Evolutionary conservation across 2,113 vertebrate species (phyloP), one percentile per base, ranked within the genome.

Genomic region (Turnix velox): DNA sequence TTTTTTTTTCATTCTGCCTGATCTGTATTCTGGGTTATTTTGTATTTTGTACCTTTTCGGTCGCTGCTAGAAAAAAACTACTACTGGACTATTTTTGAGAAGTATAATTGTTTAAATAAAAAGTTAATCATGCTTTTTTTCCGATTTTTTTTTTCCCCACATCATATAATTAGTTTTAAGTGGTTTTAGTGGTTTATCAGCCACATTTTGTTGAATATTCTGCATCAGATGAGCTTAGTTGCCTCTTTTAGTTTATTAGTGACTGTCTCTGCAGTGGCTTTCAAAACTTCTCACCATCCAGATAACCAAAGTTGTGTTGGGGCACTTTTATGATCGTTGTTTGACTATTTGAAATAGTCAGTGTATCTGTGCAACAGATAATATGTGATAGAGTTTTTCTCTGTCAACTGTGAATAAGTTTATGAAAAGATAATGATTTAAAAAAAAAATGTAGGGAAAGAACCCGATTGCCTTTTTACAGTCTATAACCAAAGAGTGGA

Each of bases 41-140:
- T 37, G 83, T 77, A 91, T 42, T 91, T 73, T 0, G 27, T 96
- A 81, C 58, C 71, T 93, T 97, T 97, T 90, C 86, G 63, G 90
- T 97, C 97, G 94, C 95, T 97, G 94, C 95, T 97, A 91, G 65
- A 72, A 78, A 83, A 54, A n/a, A n/a, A n/a, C n/a, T n/a, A 85
- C 54, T 92, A 73, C 25, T 71, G 46, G 78, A 58, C 73, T 97
- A 30, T 94, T 81, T 88, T 83, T 94, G 80, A 82, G 74, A 76
- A 76, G 68, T 24, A 31, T 80, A 25, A 63, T 58, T 90, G 49
- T 95, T 89, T 73, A 49, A 82, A 92, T 94, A 92, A 88, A 86
- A 91, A 73, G 40, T 57, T 89, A 88, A 82, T 87, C 19, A 67
- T 68, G 63, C 79, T 92, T 92, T 90, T 39, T 62, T 85, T 84